These are phyloP conservation scores for Marcusenius ussheri DNA, from an alignment of 2,113 vertebrate genomes.

Conservation along the genomic window DNA sequence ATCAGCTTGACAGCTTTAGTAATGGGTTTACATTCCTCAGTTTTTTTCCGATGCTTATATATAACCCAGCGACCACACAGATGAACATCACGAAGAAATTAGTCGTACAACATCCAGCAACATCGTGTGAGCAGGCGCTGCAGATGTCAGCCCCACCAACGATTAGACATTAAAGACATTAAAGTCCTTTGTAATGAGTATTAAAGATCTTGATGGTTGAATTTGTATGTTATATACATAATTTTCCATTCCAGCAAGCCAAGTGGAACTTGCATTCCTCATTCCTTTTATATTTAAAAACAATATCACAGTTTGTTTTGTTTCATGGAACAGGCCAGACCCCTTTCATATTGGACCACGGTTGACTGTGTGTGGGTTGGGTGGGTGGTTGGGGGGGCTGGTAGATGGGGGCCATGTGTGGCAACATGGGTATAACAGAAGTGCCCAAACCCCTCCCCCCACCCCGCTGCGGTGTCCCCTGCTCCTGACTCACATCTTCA, in stretches of 20 bases:
- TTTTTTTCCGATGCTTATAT: background rate
- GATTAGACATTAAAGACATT: background rate
- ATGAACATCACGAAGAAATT: background rate
- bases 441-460: background rate
- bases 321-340: background rate
- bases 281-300: background rate
- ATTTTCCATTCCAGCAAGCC: background rate
- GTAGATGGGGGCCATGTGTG: background rate
- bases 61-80: background rate
- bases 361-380: background rate
- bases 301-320: background rate
- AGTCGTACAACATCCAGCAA: background rate
- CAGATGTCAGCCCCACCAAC: background rate
- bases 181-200: background rate
- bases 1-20: background rate
- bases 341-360: background rate
- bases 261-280: background rate
- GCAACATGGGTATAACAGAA: background rate
- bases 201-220: slow-evolving; percentile 1
- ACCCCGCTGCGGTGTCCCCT: background rate
- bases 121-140: background rate
- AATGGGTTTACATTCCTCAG: background rate
- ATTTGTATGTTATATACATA: slow-evolving; percentile 7
- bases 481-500: background rate
- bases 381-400: background rate